phyloP scores from a whole-genome alignment of 2,888 invertebrate genomes.

The Heteromyza rotundicornis region DNA sequence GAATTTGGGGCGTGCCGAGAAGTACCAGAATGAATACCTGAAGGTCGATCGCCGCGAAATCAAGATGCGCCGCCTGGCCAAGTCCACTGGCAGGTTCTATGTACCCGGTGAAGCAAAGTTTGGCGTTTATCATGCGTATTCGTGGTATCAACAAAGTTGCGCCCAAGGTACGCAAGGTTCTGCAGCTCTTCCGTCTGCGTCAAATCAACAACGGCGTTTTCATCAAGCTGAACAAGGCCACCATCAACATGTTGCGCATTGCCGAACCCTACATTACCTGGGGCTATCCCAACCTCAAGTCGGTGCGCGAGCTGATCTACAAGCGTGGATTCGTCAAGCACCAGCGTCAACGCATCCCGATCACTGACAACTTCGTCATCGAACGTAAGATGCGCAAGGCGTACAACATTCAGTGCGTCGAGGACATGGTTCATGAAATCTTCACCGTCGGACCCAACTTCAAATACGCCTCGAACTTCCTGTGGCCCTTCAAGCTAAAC shows the following conservation, averaged over 20 bases:
- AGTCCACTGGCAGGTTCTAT: slow-evolving; percentile 92
- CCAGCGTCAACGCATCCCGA: slow-evolving; percentile 78
- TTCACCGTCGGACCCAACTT: slow-evolving; percentile 84
- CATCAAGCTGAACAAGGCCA: slow-evolving; percentile 96
- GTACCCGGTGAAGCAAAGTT: slow-evolving; percentile 94
- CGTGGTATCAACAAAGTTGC: slow-evolving; percentile 90
- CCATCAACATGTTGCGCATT: slow-evolving; percentile 97
- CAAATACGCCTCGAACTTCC: slow-evolving; percentile 95
- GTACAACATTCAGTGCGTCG: slow-evolving; percentile 90
- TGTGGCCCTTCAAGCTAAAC: slow-evolving; percentile 99
- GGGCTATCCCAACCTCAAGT: slow-evolving; percentile 98
- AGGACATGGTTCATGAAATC: slow-evolving; percentile 97
- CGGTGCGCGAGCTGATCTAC: slow-evolving; percentile 94
- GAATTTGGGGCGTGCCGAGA: slow-evolving; percentile 93
- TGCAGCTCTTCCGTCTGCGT: slow-evolving; percentile 93
- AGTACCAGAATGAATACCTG: slow-evolving; percentile 95
- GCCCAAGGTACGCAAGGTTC: slow-evolving; percentile 89
- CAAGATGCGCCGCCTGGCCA: slow-evolving; percentile 85
- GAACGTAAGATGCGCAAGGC: slow-evolving; percentile 80
- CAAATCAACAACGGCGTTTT: slow-evolving; percentile 99
- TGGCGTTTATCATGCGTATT: slow-evolving; percentile 98
- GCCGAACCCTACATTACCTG: slow-evolving; percentile 96
- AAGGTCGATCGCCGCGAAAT: slow-evolving; percentile 89
- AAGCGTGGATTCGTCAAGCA: slow-evolving; percentile 98
- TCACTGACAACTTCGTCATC: slow-evolving; percentile 92